A percentile compares a stretch with the other conserved stretches of the same genome.
Evolutionary conservation across 2,113 vertebrate genomes (phyloP).

Genomic region (Atherinomorus stipes): DNA sequence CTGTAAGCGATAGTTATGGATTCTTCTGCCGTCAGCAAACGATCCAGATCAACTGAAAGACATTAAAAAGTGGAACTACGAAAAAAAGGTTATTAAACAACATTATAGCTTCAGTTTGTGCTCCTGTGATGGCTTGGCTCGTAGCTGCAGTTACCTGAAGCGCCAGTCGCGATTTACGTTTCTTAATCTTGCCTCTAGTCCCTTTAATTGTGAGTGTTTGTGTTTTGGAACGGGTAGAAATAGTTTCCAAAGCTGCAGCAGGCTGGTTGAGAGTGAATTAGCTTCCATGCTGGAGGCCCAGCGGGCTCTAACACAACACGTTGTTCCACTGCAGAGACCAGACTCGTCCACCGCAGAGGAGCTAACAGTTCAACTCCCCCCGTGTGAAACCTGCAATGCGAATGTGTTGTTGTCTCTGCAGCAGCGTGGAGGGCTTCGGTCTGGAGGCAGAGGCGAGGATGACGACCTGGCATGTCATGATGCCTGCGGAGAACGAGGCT

Average conservation of each 20-base stretch:
- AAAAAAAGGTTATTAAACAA: too few species aligned
- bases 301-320: not conserved
- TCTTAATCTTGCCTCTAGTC: too few species aligned
- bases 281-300: constrained; percentile 19
- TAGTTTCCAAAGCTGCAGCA: constrained; percentile 22
- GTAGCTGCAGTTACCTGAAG: too few species aligned
- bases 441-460: constrained; percentile 98
- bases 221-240: not conserved
- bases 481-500: constrained; percentile 91
- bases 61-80: too few species aligned
- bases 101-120: too few species aligned
- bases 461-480: constrained; percentile 99
- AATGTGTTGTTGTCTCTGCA: constrained; percentile 64
- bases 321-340: not conserved
- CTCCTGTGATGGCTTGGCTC: too few species aligned
- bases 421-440: constrained; percentile 95
- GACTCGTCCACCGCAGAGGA: not conserved
- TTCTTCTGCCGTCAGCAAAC: too few species aligned
- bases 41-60: too few species aligned
- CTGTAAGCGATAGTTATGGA: too few species aligned
- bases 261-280: constrained; percentile 18
- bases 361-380: not conserved
- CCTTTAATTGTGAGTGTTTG: too few species aligned
- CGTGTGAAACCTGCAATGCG: not conserved
- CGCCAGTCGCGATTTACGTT: too few species aligned